Evolutionary conservation across 2,113 vertebrate species (phyloP).

Genomic region (Oreochromis niloticus): DNA sequence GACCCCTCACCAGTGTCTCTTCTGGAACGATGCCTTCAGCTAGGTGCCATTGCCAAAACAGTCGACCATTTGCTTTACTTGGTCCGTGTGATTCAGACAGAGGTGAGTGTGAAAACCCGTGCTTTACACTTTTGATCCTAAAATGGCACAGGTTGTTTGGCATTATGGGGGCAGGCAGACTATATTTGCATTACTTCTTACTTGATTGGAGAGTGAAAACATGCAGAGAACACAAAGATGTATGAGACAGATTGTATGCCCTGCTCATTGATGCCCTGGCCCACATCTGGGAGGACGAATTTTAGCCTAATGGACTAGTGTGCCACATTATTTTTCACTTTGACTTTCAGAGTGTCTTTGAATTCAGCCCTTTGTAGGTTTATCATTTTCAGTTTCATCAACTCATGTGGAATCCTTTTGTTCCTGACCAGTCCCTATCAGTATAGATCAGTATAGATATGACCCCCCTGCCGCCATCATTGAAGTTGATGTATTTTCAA

Average conservation of each 20-base stretch:
- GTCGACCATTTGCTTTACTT: constrained; percentile 92
- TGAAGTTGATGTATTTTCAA: not conserved
- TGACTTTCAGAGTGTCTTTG: not conserved
- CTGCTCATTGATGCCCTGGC: not conserved
- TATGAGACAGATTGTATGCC: not conserved
- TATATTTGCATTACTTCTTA: not conserved
- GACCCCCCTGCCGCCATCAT: not conserved
- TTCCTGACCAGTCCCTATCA: not conserved
- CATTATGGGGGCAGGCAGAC: not conserved
- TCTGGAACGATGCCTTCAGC: constrained; percentile 93
- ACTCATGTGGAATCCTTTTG: not conserved
- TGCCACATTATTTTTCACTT: not conserved
- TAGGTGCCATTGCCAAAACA: constrained; percentile 94
- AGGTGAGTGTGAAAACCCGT: constrained; percentile 68
- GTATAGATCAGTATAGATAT: not conserved
- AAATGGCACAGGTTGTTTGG: not conserved
- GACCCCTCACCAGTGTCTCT: constrained; percentile 88
- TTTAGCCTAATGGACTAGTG: not conserved
- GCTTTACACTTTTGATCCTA: not conserved
- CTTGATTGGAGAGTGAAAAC: not conserved
- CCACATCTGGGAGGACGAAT: not conserved
- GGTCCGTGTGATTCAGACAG: constrained; percentile 91
- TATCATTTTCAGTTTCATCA: not conserved
- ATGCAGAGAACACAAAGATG: not conserved
- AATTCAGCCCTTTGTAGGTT: not conserved